Evolutionary conservation across 2,797 vertebrate genomes (phyloP), one percentile per base, ranked within the genome.

Genomic region (Amniataba percoides): DNA sequence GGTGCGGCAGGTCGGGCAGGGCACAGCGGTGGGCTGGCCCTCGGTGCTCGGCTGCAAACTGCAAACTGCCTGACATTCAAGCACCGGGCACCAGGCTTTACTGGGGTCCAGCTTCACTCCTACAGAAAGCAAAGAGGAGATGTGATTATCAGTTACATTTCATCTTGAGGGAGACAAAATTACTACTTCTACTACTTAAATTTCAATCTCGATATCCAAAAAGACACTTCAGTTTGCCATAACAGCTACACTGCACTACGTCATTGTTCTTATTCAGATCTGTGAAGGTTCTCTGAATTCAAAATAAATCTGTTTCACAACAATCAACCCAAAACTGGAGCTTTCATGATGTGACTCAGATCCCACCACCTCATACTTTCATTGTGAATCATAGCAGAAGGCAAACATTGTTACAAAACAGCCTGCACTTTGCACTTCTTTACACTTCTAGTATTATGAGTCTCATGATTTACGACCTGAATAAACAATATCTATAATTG

Each of bases 41-140:
- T 95, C 93, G 0, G 94, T 82, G 1, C 90, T 88, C 0, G 27
- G 74, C 15, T 86, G 53, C 3, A 99, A 13, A 0, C 63, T 92
- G 93, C 98, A 99, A 74, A 97, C 96, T 0, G 96, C 96, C 87
- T 99, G 98, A 77, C 98, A 99, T 73, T 97, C 94, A 0, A 96
- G 88, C 10, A 95, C 88, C 0, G 98, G 98, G 74, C 98, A 99
- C 98, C 98, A 99, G 0, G 95, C 95, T 72, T 96, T 96, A 84
- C 88, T 93, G 36, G 98, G 97, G 84, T 99, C 98, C 95, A 98
- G 64, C 84, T 97, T 96, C 81, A 99, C 97, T 88, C 95, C 98
- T 99, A 90, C 8, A 63, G 59, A 53, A n/a, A 15, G 45, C 6
- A 77, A 63, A 89, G 2, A 59, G 1, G 2, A 5, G 14, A 68